These are phyloP conservation scores for Tipula vernalis DNA, from an alignment of 2,888 invertebrate species.

Conservation along the genomic window DNA sequence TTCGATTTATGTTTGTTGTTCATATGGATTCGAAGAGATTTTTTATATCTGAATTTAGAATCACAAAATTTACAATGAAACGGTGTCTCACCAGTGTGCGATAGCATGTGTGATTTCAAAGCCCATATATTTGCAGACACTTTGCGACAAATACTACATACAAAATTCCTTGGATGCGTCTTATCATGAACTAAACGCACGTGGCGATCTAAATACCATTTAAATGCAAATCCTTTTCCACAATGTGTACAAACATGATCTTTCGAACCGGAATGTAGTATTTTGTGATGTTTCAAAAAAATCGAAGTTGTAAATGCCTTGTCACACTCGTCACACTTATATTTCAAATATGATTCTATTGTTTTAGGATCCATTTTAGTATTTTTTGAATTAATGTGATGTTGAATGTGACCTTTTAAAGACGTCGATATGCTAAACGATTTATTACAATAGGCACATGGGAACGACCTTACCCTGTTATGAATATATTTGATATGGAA, in stretches of 20 bases:
- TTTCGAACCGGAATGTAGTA: neutral
- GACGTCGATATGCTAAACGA: no score
- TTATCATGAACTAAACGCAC: neutral
- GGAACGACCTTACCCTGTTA: no score
- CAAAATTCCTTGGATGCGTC: neutral
- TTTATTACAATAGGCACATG: no score
- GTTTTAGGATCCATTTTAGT: neutral
- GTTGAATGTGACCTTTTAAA: no score
- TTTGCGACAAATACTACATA: neutral
- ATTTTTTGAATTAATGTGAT: neutral
- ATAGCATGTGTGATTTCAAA: neutral
- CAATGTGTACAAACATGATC: neutral
- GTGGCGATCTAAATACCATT: neutral
- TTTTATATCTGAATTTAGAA: neutral
- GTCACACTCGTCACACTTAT: neutral
- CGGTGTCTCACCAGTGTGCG: neutral
- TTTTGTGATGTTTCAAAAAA: neutral
- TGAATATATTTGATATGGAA: neutral
- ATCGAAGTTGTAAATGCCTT: neutral
- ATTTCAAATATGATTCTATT: neutral
- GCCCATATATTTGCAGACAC: neutral
- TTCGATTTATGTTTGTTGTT: neutral
- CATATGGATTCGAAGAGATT: neutral
- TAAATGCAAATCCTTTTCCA: neutral
- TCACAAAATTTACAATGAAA: neutral